Conservation (phyloP, 2,888 invertebrate species). For the Myathropa florea region DNA sequence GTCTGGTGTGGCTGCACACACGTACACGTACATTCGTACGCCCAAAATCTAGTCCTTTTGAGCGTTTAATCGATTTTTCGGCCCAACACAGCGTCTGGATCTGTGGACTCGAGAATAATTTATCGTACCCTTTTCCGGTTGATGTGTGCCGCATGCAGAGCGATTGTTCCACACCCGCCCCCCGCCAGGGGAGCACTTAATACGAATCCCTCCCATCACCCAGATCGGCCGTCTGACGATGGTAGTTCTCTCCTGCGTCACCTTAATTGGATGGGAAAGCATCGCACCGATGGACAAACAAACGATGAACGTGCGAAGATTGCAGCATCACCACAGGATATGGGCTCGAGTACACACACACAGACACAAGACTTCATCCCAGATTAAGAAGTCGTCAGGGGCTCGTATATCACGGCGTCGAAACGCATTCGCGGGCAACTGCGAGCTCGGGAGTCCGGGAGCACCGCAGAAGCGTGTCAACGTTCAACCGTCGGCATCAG, state of each 20-base stretch:
- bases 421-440: slow-evolving; percentile 36
- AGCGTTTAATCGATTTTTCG: slow-evolving; percentile 69
- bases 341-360: slow-evolving; percentile 40
- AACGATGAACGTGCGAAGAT: slow-evolving; percentile 69
- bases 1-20: not conserved
- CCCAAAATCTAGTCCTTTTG: slow-evolving; percentile 65
- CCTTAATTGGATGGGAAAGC: slow-evolving; percentile 64
- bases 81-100: slow-evolving; percentile 38
- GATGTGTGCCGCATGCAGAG: slow-evolving; percentile 61
- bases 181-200: slow-evolving; percentile 29
- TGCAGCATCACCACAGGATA: slow-evolving; percentile 58
- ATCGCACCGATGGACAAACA: slow-evolving; percentile 51
- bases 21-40: slow-evolving; percentile 11
- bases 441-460: slow-evolving; percentile 21
- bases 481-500: slow-evolving; percentile 54
- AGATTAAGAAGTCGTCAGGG: slow-evolving; percentile 64
- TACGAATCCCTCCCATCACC: slow-evolving; percentile 33
- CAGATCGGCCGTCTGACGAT: not conserved
- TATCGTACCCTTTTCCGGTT: slow-evolving; percentile 70
- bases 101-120: slow-evolving; percentile 65
- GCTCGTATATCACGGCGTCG: slow-evolving; percentile 57
- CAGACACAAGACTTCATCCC: slow-evolving; percentile 18
- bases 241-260: not conserved
- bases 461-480: slow-evolving; percentile 56
- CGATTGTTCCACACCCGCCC: slow-evolving; percentile 45